These are phyloP conservation scores for Melieria crassipennis DNA, from an alignment of 2,888 invertebrate genomes.

Conservation along the genomic window DNA sequence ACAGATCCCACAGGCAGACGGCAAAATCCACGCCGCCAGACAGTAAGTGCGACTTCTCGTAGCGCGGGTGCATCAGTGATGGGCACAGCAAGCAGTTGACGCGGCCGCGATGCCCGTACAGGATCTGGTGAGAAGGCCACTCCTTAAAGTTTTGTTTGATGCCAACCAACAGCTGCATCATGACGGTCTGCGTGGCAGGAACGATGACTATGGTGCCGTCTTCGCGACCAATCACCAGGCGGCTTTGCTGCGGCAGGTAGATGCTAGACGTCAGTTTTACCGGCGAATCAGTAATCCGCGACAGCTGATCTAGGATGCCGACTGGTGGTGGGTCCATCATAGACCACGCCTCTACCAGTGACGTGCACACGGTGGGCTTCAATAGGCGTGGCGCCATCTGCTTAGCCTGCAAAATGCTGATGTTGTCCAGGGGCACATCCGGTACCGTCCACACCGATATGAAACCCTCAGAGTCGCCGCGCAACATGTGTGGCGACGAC, in stretches of 20 bases:
- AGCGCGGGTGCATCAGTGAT: conserved; percentile 85
- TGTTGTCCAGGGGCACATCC: conserved; percentile 72
- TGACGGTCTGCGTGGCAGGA: conserved; percentile 94
- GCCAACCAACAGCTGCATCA: conserved; percentile 89
- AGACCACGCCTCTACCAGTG: conserved; percentile 87
- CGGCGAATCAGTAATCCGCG: conserved; percentile 76
- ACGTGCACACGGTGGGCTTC: conserved; percentile 82
- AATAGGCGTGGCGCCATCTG: conserved; percentile 69
- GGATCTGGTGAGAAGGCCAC: conserved; percentile 89
- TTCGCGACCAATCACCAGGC: conserved; percentile 92
- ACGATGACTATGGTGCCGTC: conserved; percentile 97
- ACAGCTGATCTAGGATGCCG: conserved; percentile 90
- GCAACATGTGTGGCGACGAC: conserved; percentile 72
- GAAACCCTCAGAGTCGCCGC: conserved; percentile 93
- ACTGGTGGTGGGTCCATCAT: conserved; percentile 88
- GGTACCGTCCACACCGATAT: conserved; percentile 91
- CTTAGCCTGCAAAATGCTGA: conserved; percentile 66
- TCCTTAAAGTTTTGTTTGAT: conserved; percentile 79
- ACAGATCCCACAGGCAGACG: conserved; percentile 93
- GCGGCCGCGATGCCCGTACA: conserved; percentile 89
- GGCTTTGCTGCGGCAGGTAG: conserved; percentile 91
- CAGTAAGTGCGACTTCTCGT: conserved; percentile 87
- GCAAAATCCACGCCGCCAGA: conserved; percentile 99
- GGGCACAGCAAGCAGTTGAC: conserved; percentile 97
- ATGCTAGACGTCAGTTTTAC: conserved; percentile 92